Conservation (phyloP, 2,888 invertebrate genomes). For the Camptogramma bilineatum region DNA sequence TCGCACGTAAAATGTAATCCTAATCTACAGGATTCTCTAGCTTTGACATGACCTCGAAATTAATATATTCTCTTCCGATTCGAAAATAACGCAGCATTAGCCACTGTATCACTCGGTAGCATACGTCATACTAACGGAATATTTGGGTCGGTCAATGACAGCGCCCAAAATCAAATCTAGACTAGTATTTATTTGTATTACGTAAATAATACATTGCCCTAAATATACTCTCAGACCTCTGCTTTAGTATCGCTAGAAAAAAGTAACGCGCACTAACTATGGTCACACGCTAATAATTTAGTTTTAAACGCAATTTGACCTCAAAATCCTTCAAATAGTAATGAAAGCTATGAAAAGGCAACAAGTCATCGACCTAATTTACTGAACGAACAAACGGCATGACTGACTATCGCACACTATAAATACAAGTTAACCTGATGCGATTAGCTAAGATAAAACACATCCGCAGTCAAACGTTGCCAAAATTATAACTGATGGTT, state of each 20-base stretch:
- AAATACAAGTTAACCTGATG: conserved; percentile 64
- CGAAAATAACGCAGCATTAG: conserved; percentile 69
- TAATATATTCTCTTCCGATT: conserved; percentile 62
- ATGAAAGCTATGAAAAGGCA: conserved; percentile 48
- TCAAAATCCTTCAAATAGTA: not conserved
- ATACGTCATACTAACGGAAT: conserved; percentile 69
- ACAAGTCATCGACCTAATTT: conserved; percentile 76
- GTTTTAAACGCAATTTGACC: not conserved
- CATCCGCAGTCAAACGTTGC: conserved; percentile 74
- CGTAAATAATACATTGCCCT: not conserved
- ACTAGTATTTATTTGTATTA: not conserved
- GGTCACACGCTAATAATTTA: not conserved
- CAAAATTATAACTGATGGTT: conserved; percentile 71
- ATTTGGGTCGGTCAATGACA: conserved; percentile 77
- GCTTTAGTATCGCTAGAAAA: not conserved
- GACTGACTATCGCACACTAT: conserved; percentile 69
- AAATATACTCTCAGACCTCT: not conserved
- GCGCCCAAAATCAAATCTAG: conserved; percentile 46
- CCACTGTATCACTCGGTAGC: conserved; percentile 57
- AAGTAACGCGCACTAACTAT: not conserved
- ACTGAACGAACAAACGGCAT: conserved; percentile 65
- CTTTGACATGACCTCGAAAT: conserved; percentile 71
- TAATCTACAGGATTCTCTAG: conserved; percentile 57
- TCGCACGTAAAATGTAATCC: not conserved
- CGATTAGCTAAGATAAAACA: conserved; percentile 67